Conservation (phyloP, 2,797 vertebrate species). For the Rhabdophis nuchalis region DNA sequence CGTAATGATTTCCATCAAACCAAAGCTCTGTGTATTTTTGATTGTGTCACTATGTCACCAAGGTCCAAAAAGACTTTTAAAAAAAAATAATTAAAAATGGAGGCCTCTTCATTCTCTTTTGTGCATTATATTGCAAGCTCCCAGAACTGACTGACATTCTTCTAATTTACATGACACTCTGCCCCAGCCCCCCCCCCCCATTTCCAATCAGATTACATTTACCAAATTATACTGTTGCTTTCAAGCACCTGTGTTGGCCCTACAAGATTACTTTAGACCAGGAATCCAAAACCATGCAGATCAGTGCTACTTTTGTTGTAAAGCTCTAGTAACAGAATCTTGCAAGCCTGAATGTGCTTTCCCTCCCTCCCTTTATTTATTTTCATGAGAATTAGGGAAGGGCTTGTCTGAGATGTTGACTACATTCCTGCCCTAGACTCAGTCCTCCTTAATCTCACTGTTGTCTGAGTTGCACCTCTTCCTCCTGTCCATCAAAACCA, state of each 20-base stretch:
- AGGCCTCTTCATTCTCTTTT: neutral
- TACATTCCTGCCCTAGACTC: neutral
- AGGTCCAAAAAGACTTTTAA: too few species aligned
- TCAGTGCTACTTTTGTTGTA: neutral
- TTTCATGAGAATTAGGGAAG: neutral
- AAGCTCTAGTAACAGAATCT: neutral
- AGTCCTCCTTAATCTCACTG: neutral
- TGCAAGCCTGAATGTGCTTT: neutral
- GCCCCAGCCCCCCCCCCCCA: neutral
- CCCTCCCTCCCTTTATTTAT: neutral
- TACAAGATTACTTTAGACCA: neutral
- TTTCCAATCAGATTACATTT: neutral
- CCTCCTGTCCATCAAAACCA: neutral
- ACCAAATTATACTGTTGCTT: neutral
- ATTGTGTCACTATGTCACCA: neutral
- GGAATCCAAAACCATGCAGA: neutral
- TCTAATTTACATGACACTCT: neutral
- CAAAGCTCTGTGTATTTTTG: neutral
- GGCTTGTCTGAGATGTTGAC: neutral
- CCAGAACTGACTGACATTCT: neutral
- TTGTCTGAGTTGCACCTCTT: neutral
- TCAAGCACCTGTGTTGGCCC: too few species aligned
- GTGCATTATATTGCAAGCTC: neutral
- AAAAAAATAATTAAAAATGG: neutral
- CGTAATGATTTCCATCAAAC: neutral